Percentiles rank a stretch among this genome's conserved stretches.
Conservation (phyloP, 2,797 vertebrate species). For the Ctenosaura bakeri region DNA sequence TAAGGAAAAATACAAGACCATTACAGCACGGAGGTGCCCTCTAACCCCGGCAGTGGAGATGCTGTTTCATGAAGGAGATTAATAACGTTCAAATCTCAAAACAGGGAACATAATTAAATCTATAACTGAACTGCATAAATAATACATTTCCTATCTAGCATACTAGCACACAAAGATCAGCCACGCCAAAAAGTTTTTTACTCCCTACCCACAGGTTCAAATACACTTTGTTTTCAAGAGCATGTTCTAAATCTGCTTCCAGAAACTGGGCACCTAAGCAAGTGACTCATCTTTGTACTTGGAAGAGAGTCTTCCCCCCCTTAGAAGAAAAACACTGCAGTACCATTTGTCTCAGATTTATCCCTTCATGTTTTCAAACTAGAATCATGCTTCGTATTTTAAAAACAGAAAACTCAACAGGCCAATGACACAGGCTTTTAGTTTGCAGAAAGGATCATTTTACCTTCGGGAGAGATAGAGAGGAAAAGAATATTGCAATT, state of each 20-base stretch:
- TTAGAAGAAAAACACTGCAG: slow-evolving; percentile 61
- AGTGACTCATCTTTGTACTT: slow-evolving; percentile 79
- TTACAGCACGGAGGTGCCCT: not conserved
- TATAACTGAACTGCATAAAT: slow-evolving; percentile 28
- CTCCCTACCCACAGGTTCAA: not conserved
- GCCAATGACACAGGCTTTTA: slow-evolving; percentile 48
- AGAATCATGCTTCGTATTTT: slow-evolving; percentile 65
- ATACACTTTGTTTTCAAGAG: slow-evolving; percentile 18
- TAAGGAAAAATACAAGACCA: not conserved
- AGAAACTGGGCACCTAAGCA: slow-evolving; percentile 68
- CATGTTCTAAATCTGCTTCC: slow-evolving; percentile 64
- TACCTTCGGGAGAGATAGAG: slow-evolving; percentile 66
- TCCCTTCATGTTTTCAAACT: slow-evolving; percentile 73
- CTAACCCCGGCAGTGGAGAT: slow-evolving; percentile 31
- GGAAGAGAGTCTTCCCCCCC: slow-evolving; percentile 63
- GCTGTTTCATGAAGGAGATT: slow-evolving; percentile 63
- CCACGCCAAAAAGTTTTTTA: not conserved
- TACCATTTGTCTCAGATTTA: slow-evolving; percentile 64
- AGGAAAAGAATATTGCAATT: slow-evolving; percentile 5
- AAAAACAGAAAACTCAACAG: slow-evolving; percentile 58
- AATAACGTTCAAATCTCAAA: slow-evolving; percentile 73
- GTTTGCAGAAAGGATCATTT: slow-evolving; percentile 68
- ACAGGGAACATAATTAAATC: slow-evolving; percentile 55
- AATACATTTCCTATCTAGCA: not conserved
- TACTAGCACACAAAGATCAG: not conserved